Percentiles rank a stretch among this genome's conserved stretches.
Conservation (phyloP, 2,797 vertebrate genomes). For the Phoeniculus purpureus region DNA sequence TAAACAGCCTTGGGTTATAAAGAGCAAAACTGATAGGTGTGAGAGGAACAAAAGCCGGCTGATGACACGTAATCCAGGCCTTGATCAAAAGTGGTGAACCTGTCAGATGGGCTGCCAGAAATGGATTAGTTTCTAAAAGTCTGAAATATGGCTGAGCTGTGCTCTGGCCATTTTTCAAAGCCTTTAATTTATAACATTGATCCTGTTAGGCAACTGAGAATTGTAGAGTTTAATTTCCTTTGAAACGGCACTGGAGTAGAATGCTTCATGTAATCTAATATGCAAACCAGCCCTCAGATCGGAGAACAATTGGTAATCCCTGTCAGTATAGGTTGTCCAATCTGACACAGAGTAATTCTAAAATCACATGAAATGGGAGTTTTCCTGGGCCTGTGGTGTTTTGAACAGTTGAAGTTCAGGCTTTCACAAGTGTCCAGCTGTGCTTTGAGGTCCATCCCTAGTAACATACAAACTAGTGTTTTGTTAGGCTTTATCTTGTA, state of each 20-base stretch:
- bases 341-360: background rate
- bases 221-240: slow-evolving; percentile 36
- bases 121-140: slow-evolving; percentile 47
- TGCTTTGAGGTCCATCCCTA: background rate
- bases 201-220: slow-evolving; percentile 35
- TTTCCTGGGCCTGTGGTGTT: background rate
- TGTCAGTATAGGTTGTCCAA: background rate
- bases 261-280: slow-evolving; percentile 18
- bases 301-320: background rate
- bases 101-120: slow-evolving; percentile 54
- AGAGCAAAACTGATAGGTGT: slow-evolving; percentile 66
- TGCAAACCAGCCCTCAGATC: background rate
- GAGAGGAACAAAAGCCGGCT: slow-evolving; percentile 62
- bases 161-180: slow-evolving; percentile 33
- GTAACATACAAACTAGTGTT: background rate
- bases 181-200: slow-evolving; percentile 39
- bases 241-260: background rate
- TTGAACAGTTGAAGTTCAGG: background rate
- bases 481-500: background rate
- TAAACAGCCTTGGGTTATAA: slow-evolving; percentile 46
- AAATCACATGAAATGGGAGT: background rate
- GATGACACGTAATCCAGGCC: slow-evolving; percentile 29
- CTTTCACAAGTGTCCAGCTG: background rate
- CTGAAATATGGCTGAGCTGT: slow-evolving; percentile 9
- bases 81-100: slow-evolving; percentile 56